Conservation (phyloP, 1,140 invertebrate genomes). For the Whitmania pigra region DNA sequence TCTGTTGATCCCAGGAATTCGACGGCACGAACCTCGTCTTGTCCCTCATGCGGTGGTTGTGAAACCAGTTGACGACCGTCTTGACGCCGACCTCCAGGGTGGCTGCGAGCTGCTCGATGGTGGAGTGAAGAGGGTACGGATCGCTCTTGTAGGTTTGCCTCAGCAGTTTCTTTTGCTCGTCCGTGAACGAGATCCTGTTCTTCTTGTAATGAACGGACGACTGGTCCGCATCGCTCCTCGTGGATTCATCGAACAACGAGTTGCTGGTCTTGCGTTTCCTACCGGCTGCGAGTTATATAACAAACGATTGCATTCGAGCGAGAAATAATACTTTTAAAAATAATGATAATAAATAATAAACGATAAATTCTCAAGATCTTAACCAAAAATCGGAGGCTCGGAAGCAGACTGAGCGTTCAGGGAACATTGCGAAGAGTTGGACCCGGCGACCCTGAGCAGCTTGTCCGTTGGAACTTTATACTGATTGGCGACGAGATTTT, state of each 20-base stretch:
- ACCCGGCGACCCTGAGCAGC: constrained; percentile 46
- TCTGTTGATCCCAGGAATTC: not conserved
- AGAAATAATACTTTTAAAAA: too few relatives aligned
- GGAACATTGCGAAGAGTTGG: not conserved
- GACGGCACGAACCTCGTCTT: constrained; percentile 46
- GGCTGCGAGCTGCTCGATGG: constrained; percentile 82
- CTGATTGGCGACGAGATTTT: constrained; percentile 86
- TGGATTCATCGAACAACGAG: constrained; percentile 47
- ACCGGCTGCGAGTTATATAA: not conserved
- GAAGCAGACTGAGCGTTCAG: not conserved
- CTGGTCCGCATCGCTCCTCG: not conserved
- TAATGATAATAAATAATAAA: too few relatives aligned
- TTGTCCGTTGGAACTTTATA: constrained; percentile 88
- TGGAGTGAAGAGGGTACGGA: constrained; percentile 85
- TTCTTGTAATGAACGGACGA: constrained; percentile 27
- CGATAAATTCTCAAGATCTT: too few relatives aligned
- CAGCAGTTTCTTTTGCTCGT: constrained; percentile 93
- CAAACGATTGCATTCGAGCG: not conserved
- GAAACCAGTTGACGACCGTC: constrained; percentile 95
- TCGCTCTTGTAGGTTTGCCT: constrained; percentile 81
- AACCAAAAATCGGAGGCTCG: too few relatives aligned
- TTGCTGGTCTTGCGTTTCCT: not conserved
- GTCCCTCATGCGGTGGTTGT: constrained; percentile 94
- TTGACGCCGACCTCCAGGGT: constrained; percentile 81
- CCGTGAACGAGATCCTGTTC: constrained; percentile 76